Percentiles rank a stretch among this genome's conserved stretches.
Evolutionary conservation across 2,113 vertebrate genomes (phyloP).

Genomic region (Perccottus glenii): DNA sequence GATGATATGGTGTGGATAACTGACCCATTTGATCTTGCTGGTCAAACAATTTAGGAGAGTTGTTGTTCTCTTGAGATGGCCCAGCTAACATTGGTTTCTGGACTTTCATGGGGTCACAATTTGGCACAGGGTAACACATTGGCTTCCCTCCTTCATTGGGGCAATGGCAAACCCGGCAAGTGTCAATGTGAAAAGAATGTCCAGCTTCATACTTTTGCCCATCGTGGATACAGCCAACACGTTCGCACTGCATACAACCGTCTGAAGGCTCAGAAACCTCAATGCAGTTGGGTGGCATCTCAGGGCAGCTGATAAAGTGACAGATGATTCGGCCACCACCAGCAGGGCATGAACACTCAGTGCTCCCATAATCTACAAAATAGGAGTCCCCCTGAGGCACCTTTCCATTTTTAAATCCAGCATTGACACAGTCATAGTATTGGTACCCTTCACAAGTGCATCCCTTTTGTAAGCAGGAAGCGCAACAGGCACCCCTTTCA

Average conservation of each 20-base stretch:
- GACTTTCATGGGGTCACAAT: conserved; percentile 69
- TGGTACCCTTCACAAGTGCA: conserved; percentile 95
- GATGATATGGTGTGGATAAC: conserved; percentile 32
- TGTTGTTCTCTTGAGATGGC: conserved; percentile 56
- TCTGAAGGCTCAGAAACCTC: conserved; percentile 83
- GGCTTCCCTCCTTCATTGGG: conserved; percentile 86
- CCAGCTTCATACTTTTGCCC: conserved; percentile 88
- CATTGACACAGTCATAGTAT: conserved; percentile 92
- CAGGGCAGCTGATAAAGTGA: conserved; percentile 93
- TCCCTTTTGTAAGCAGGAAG: conserved; percentile 85
- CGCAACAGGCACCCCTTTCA: conserved; percentile 84
- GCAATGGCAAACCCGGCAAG: conserved; percentile 91
- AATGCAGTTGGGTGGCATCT: conserved; percentile 90
- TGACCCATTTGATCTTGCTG: conserved; percentile 76
- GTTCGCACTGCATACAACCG: conserved; percentile 88
- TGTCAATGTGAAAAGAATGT: conserved; percentile 86
- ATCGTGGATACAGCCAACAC: conserved; percentile 83
- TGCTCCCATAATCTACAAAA: conserved; percentile 96
- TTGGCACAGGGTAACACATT: conserved; percentile 89
- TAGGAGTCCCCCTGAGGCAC: conserved; percentile 93
- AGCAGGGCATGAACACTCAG: conserved; percentile 89
- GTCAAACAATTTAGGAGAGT: conserved; percentile 81
- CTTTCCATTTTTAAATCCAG: conserved; percentile 88
- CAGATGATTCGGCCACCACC: conserved; percentile 94
- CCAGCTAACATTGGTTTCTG: conserved; percentile 51